A percentile compares a stretch with the other conserved stretches of the same genome.
Evolutionary conservation across 2,113 vertebrate species (phyloP).

Genomic region (Platichthys stellatus): DNA sequence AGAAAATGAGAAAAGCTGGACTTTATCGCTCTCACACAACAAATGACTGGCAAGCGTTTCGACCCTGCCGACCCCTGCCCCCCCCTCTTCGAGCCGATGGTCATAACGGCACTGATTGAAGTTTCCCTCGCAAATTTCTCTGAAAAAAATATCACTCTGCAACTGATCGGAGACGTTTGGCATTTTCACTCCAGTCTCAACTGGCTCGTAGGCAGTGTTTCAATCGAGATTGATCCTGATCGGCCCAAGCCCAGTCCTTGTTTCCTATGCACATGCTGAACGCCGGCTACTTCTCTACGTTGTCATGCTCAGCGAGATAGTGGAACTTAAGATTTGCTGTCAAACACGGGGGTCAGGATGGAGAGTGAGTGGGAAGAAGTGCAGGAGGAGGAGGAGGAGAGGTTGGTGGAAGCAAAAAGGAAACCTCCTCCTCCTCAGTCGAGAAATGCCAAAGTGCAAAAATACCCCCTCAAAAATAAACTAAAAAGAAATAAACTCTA

Average conservation of each 20-base stretch:
- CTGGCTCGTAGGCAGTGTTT: conserved; percentile 31
- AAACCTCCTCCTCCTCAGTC: conserved; percentile 35
- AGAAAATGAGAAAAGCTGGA: conserved; percentile 83
- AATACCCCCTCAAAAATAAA: conserved; percentile 40
- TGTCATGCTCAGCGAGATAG: conserved; percentile 9
- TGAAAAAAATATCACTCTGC: conserved; percentile 4
- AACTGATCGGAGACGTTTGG: not conserved
- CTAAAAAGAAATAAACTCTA: conserved; percentile 10
- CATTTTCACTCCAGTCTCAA: not conserved
- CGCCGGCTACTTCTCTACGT: not conserved
- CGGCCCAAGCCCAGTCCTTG: not conserved
- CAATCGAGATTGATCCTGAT: conserved; percentile 46
- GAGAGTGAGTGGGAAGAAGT: conserved; percentile 6
- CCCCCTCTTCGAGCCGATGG: conserved; percentile 23
- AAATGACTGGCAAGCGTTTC: conserved; percentile 70
- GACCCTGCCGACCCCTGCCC: conserved; percentile 36
- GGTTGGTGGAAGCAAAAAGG: conserved; percentile 52
- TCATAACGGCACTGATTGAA: conserved; percentile 12
- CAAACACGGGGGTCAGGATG: conserved; percentile 18
- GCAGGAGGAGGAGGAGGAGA: conserved; percentile 16
- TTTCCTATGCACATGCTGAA: conserved; percentile 15
- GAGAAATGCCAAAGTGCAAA: conserved; percentile 70
- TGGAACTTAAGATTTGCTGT: conserved; percentile 22
- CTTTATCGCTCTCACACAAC: conserved; percentile 74
- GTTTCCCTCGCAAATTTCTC: not conserved